Evolutionary conservation across 2,888 invertebrate genomes (phyloP), one percentile per base, ranked within the genome.

Genomic region (Heliconius ismenius): DNA sequence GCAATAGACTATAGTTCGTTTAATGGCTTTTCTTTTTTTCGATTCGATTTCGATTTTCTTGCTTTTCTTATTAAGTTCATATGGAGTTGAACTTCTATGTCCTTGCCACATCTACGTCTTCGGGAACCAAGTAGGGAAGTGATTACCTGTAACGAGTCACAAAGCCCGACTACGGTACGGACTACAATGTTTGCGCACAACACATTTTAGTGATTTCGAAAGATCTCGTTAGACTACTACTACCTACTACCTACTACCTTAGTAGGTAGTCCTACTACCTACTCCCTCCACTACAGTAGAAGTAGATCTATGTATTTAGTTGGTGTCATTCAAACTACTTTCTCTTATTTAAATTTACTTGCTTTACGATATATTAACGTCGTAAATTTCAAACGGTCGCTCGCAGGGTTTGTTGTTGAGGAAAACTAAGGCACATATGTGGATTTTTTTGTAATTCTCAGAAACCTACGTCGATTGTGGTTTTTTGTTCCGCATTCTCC

Each of bases 331-430:
- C 6, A 69, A 54, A 70, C 54, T 58, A 70, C 69, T 70, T 70
- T 70, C 69, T 58, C 69, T 70, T 49, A 70, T 70, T 70, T 58
- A n/a, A 70, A 70, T 58, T 15, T 58, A 58, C 28, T 58, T 58
- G 11, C 7, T 36, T 70, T n/a, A 54, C 69, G 28, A 32, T 58
- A 54, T 32, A 21, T 28, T 69, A 28, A n/a, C n/a, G n/a, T 15
- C 58, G 21, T 32, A 32, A 13, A 58, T 4, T 32, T 7, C 13
- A 39, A 67, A n/a, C 65, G 24, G 58, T 11, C n/a, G n/a, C 32
- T 32, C 3, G 15, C 21, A 1, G n/a, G 58, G 13, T 11, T 58
- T 24, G 36, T 70, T 67, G 15, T 43, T 13, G 24, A 67, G 67
- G 43, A 32, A 32, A 58, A 70, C 7, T 36, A 7, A 69, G 0